phyloP scores from a whole-genome alignment of 37 sponge, comb jelly and placozoan species.

The Tethya wilhelma region DNA sequence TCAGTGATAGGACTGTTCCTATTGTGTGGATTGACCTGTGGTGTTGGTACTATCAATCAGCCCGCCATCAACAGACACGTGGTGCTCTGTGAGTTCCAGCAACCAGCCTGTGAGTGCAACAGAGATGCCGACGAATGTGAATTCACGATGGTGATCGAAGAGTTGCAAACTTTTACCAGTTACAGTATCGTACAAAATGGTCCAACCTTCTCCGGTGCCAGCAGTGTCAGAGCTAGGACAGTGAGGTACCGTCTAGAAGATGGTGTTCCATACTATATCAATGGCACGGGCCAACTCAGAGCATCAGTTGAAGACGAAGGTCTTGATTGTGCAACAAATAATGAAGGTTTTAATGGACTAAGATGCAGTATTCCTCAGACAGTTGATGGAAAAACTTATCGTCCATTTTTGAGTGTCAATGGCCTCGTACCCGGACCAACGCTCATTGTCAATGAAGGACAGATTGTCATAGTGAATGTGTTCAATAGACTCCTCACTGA shows the following conservation, averaged over 20 bases:
- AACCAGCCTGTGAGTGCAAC: constrained; percentile 20
- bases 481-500: constrained; percentile 49
- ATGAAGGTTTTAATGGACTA: constrained; percentile 1
- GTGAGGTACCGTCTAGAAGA: neutral
- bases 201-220: neutral
- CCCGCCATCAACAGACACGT: constrained; percentile 3
- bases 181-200: constrained; percentile 1
- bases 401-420: constrained; percentile 62
- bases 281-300: constrained; percentile 4
- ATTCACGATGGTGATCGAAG: constrained; percentile 13
- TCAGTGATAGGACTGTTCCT: no score
- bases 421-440: constrained; percentile 78
- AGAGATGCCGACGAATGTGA: constrained; percentile 30
- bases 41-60: no score
- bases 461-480: constrained; percentile 61
- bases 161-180: constrained; percentile 41
- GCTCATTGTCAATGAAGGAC: constrained; percentile 48
- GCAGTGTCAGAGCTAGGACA: neutral
- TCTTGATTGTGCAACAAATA: neutral
- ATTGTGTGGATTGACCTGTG: no score
- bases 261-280: constrained; percentile 23
- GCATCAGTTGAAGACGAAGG: neutral
- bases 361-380: constrained; percentile 54
- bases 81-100: constrained; percentile 10
- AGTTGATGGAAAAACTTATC: constrained; percentile 67